A percentile compares a stretch with the other conserved stretches of the same genome.
phyloP scores from a whole-genome alignment of 2,113 vertebrate species.

The Mastomys coucha region DNA sequence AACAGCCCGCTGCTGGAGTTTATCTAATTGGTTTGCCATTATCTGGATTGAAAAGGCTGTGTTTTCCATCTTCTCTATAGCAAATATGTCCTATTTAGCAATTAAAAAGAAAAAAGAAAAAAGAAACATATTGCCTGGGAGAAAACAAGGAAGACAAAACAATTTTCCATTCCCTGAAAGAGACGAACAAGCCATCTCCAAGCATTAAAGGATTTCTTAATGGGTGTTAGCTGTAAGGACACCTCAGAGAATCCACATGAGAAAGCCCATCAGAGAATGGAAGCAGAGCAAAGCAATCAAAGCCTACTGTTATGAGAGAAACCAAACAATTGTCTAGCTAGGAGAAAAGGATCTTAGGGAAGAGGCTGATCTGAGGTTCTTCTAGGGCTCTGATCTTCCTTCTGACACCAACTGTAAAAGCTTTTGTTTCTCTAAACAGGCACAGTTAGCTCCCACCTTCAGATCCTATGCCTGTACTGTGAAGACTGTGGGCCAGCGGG shows the following conservation, averaged over 20 bases:
- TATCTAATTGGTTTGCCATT: constrained; percentile 75
- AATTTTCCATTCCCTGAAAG: constrained; percentile 47
- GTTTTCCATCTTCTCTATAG: constrained; percentile 67
- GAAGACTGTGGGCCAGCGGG: not conserved
- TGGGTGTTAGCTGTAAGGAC: constrained; percentile 32
- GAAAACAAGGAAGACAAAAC: constrained; percentile 70
- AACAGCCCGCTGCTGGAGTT: constrained; percentile 63
- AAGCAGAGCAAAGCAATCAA: constrained; percentile 18
- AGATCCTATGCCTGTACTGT: not conserved
- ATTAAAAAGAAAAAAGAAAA: constrained; percentile 11
- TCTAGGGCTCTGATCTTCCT: not conserved
- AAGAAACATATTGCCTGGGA: constrained; percentile 65
- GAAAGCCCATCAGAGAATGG: not conserved
- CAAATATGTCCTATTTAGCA: constrained; percentile 66
- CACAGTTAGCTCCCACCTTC: not conserved
- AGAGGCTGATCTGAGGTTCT: not conserved
- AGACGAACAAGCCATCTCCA: not conserved
- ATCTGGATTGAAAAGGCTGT: constrained; percentile 61
- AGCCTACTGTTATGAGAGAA: not conserved
- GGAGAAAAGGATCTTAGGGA: not conserved
- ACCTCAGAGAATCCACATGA: not conserved
- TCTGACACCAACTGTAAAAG: not conserved
- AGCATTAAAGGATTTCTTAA: constrained; percentile 43
- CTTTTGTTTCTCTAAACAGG: not conserved
- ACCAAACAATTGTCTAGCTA: not conserved